Evolutionary conservation across 2,888 invertebrate genomes (phyloP).

Genomic region (Heliconius ethilla): DNA sequence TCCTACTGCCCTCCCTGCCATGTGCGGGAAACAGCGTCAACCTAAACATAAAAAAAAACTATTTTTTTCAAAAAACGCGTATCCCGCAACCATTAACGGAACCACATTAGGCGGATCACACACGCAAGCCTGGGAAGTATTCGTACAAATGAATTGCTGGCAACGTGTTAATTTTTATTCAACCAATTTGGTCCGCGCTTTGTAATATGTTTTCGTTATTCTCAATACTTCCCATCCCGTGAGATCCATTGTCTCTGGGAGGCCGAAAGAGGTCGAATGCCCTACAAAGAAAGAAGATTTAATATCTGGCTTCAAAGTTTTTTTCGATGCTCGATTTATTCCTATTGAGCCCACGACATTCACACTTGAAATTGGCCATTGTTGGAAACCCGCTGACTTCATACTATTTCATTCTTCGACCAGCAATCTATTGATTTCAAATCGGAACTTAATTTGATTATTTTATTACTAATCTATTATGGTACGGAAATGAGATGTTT

Average conservation of each 20-base stretch:
- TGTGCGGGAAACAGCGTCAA: no score
- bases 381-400: constrained; percentile 53
- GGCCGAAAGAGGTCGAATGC: constrained; percentile 50
- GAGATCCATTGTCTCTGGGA: constrained; percentile 70
- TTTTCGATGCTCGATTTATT: constrained; percentile 59
- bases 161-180: constrained; percentile 75
- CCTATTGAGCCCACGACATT: constrained; percentile 55
- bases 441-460: constrained; percentile 35
- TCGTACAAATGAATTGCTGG: constrained; percentile 72
- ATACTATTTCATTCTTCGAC: constrained; percentile 37
- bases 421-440: constrained; percentile 37
- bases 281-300: constrained; percentile 63
- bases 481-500: constrained; percentile 5
- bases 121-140: constrained; percentile 71
- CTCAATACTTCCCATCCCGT: constrained; percentile 66
- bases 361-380: constrained; percentile 63
- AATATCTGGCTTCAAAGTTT: constrained; percentile 61
- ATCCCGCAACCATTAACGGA: constrained; percentile 53
- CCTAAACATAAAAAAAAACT: not conserved
- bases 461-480: constrained; percentile 22
- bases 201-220: constrained; percentile 80
- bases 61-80: not conserved
- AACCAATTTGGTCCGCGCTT: constrained; percentile 75
- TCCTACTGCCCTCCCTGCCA: no score
- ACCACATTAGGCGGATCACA: constrained; percentile 73